These are phyloP conservation scores for Eubasilissa splendida DNA, from an alignment of 2,888 invertebrate genomes.

Conservation along the genomic window DNA sequence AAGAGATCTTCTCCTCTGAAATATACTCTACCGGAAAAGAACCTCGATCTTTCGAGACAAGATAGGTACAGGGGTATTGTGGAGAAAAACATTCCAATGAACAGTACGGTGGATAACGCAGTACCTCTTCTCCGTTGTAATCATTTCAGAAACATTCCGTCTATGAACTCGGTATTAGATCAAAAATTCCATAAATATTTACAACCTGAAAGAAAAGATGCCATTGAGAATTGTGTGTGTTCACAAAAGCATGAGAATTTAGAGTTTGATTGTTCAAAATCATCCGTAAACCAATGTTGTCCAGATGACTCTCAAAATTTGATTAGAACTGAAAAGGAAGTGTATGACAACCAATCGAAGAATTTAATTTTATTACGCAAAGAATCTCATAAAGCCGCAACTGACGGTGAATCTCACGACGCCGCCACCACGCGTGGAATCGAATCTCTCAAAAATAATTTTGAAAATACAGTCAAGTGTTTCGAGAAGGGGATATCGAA, in stretches of 20 bases:
- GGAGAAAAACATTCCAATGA: constrained; percentile 30
- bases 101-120: constrained; percentile 4
- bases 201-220: constrained; percentile 18
- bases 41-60: constrained; percentile 19
- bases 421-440: too few relatives aligned
- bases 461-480: constrained; percentile 40
- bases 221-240: neutral
- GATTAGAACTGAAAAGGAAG: constrained; percentile 61
- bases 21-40: constrained; percentile 47
- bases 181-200: neutral
- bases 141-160: constrained; percentile 58
- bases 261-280: neutral
- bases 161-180: constrained; percentile 33
- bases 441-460: constrained; percentile 40
- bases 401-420: neutral
- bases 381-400: constrained; percentile 24
- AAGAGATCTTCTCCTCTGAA: constrained; percentile 62
- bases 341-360: constrained; percentile 61
- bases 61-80: constrained; percentile 23
- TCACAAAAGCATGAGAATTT: constrained; percentile 13
- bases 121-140: constrained; percentile 51
- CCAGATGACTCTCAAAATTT: neutral
- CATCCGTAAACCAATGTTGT: neutral
- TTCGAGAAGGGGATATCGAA: constrained; percentile 36
- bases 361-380: constrained; percentile 9